Percentiles rank a stretch among this genome's conserved stretches.
Evolutionary conservation across 2,113 vertebrate genomes (phyloP).

Genomic region (Vulpes vulpes): DNA sequence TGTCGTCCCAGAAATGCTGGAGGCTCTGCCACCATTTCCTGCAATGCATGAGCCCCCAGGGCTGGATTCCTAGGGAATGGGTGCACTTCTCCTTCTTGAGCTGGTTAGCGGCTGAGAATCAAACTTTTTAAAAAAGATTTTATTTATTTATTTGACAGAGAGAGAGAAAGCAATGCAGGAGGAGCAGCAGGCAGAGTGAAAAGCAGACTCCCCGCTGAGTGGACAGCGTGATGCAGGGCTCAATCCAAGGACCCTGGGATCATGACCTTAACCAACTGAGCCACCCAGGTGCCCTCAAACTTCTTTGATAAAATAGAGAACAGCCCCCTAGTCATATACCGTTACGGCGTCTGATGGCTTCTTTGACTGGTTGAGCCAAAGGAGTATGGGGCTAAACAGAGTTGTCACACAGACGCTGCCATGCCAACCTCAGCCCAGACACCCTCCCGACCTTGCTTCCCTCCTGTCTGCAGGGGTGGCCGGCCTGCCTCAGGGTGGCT

Average conservation of each 20-base stretch:
- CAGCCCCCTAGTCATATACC: fast-evolving
- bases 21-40: neutral
- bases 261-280: too few species aligned
- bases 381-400: fast-evolving
- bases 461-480: neutral
- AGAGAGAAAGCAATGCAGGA: too few species aligned
- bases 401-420: fast-evolving
- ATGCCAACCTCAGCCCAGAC: fast-evolving
- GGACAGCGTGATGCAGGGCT: too few species aligned
- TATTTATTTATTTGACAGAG: too few species aligned
- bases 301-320: neutral
- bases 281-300: too few species aligned
- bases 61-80: neutral
- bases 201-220: too few species aligned
- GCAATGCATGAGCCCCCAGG: fast-evolving
- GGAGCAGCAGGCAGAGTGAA: too few species aligned
- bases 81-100: neutral
- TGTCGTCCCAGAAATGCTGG: too few species aligned
- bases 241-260: too few species aligned
- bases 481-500: too few species aligned
- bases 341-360: fast-evolving
- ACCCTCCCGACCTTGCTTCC: fast-evolving
- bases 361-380: too few species aligned
- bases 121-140: too few species aligned
- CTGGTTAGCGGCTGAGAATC: neutral